Base-by-base conservation (phyloP, 2,797 vertebrate species). In the Catostomus latipinnis region DNA sequence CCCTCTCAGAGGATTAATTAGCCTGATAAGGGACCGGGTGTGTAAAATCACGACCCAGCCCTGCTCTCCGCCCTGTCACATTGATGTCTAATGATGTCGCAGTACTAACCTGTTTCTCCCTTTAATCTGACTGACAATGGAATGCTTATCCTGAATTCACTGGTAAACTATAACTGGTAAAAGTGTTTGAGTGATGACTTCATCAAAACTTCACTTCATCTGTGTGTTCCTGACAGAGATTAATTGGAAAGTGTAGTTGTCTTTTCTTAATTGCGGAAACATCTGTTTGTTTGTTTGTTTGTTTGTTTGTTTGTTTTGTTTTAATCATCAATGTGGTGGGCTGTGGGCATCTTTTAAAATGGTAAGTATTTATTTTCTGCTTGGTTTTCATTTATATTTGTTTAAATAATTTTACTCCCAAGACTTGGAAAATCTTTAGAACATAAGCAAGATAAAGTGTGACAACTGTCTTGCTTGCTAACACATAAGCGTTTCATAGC, bases 21-120 rank as follows among this genome's bases (percentile, higher is more conserved):
- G 22, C 22, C 22, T 22, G 22, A 22, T 22, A 22, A 22, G 22
- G 22, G 22, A 22, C 22, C 1, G 22, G 22, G 22, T 22, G 22
- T 22, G 22, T 22, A 22, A 22, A 22, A 22, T 22, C 22, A 22
- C 22, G 22, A 22, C 22, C 22, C 22, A 2, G 22, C 22, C 22
- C 22, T 22, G 22, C 22, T 2, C 22, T 22, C 22, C 22, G 22
- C 22, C 22, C 22, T 22, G 22, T 22, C 22, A 22, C 1, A 22
- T 22, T 22, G 22, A 22, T 22, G 22, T 22, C 22, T 22, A 22
- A 22, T 67, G 62, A 80, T 80, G 70, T 73, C 0, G 46, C 53
- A 13, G 62, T 72, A 46, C 78, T 80, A 80, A 73, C 61, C 70
- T 80, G 62, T 73, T 80, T 67, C 78, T 80, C 70, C 73, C 70